Conservation (phyloP, 2,113 vertebrate species). For the Pangasianodon hypophthalmus region DNA sequence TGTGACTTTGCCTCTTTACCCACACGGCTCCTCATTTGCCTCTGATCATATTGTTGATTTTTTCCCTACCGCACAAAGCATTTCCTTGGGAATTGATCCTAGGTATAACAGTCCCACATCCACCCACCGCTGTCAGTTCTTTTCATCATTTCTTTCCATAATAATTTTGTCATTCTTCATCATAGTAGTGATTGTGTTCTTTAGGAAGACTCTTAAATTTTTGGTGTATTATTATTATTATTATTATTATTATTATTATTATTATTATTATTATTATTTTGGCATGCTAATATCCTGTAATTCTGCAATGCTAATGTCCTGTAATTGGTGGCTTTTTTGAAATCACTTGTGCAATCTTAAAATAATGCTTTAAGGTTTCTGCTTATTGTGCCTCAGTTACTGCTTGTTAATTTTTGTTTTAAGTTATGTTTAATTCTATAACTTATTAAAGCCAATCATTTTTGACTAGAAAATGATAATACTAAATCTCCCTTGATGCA, state of each 20-base stretch:
- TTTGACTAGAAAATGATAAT: background rate
- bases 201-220: constrained; percentile 10
- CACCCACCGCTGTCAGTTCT: constrained; percentile 57
- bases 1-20: background rate
- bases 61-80: constrained; percentile 80
- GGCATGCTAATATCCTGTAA: constrained; percentile 18
- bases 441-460: background rate
- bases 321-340: constrained; percentile 3
- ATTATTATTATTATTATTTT: background rate
- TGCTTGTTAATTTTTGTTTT: background rate
- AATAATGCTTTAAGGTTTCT: background rate
- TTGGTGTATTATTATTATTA: constrained; percentile 63
- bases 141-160: constrained; percentile 33
- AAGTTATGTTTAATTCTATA: background rate
- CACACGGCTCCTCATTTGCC: constrained; percentile 57
- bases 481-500: constrained; percentile 1
- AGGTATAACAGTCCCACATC: constrained; percentile 79
- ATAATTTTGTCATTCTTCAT: constrained; percentile 21
- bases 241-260: background rate
- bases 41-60: constrained; percentile 62
- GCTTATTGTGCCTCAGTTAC: constrained; percentile 11
- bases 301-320: background rate
- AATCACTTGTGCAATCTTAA: constrained; percentile 1
- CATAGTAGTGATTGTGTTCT: constrained; percentile 17
- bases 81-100: constrained; percentile 86